Conservation (phyloP, 2,888 invertebrate genomes). For the Trachelus tabidus region DNA sequence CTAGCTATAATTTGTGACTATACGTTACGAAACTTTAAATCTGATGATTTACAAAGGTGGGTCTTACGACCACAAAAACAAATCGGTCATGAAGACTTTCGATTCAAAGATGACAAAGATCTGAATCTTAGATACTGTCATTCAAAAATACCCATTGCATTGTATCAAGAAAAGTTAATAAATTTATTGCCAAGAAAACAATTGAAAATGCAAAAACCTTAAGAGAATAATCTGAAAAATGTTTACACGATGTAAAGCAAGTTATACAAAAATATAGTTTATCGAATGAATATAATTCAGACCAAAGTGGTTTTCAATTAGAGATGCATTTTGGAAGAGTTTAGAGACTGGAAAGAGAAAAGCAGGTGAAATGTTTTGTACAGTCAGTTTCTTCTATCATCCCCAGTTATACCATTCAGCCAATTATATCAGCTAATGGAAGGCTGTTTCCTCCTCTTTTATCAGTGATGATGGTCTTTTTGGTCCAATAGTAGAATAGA, state of each 20-base stretch:
- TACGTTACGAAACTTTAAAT: too few species aligned
- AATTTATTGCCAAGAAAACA: slow-evolving; percentile 9
- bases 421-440: slow-evolving; percentile 19
- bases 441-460: slow-evolving; percentile 21
- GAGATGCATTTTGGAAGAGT: slow-evolving; percentile 10
- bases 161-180: slow-evolving; percentile 13
- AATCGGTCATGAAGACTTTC: background rate
- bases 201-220: background rate
- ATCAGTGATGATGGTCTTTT: background rate
- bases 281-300: slow-evolving; percentile 19
- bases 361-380: slow-evolving; percentile 19
- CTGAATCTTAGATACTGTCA: slow-evolving; percentile 7
- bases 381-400: slow-evolving; percentile 26
- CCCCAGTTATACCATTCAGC: slow-evolving; percentile 23
- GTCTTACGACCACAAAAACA: slow-evolving; percentile 5
- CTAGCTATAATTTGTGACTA: slow-evolving; percentile 6
- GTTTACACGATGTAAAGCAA: background rate
- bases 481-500: slow-evolving; percentile 8
- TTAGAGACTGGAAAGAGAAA: background rate
- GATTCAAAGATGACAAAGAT: slow-evolving; percentile 9
- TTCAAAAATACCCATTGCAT: slow-evolving; percentile 16
- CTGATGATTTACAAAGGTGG: slow-evolving; percentile 1
- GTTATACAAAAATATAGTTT: slow-evolving; percentile 21
- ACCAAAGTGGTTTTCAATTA: slow-evolving; percentile 11
- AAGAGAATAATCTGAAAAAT: background rate